Evolutionary conservation across 2,797 vertebrate species (phyloP), one percentile per base, ranked within the genome.

Genomic region (Sebastes paucispinis): DNA sequence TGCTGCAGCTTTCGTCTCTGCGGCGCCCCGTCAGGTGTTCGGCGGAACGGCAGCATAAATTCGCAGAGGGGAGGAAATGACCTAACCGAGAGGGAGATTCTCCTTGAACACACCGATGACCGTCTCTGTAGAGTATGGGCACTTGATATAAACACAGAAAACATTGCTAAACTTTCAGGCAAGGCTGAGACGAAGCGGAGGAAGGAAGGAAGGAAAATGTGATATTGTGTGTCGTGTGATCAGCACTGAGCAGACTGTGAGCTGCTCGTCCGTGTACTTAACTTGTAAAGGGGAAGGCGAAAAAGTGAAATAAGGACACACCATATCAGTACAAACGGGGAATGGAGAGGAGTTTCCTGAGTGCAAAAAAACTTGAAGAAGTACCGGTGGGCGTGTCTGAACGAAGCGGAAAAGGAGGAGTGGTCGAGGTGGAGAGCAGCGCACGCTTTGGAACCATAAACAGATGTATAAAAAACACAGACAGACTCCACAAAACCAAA

Each of bases 261-360:
- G 54, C 75, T 18, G 82, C 77, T 82, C 20, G 16, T 83, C 84
- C 72, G 63, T 62, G 70, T 83, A 79, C 69, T 79, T 47, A 90
- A 85, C 69, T 75, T 8, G 55, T 36, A 72, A 84, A 77, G 59
- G 59, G 74, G 57, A 73, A 52, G 77, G 71, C 22, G 75, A 74
- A 69, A 58, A 69, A 73, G 85, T 34, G 68, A 90, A 90, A 89
- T 64, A 82, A 82, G 77, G 81, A 89, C 88, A 89, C 84, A 92
- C 86, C 85, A 79, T 79, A 85, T 92, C 82, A 86, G 88, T 89
- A 96, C 92, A 93, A 94, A 95, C 93, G 95, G 94, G 94, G 95
- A 96, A 94, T 96, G 95, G 93, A 93, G 89, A 92, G 91, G 87
- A 92, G 93, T 96, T 97, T 98, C 98, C 98, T 99, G 98, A 99